Evolutionary conservation across 2,888 invertebrate genomes (phyloP), one percentile per base, ranked within the genome.

Genomic region (Eristalinus sepulchralis): DNA sequence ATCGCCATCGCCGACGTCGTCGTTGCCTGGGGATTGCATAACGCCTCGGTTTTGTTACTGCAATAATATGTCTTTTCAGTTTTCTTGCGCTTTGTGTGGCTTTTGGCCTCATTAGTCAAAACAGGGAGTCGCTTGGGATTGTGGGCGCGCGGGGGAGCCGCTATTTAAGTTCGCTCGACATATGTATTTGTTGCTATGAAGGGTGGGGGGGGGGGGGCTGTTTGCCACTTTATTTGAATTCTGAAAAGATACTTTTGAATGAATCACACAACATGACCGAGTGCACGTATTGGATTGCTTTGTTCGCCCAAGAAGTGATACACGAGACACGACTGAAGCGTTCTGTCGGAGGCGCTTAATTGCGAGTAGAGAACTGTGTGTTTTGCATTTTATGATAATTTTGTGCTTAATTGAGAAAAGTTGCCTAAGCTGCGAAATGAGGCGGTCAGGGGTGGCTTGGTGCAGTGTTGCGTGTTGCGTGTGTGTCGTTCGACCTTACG

Each of bases 21-120:
- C 17, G 39, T 60, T 66, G 20, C 22, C n/a, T 71, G 64, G 24
- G 67, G 33, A 57, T 85, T 85, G 81, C 84, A 81, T 85, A 85
- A 85, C 63, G 71, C 59, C 62, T 71, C 17, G n/a, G 64, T 70
- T 70, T 67, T 66, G 47, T 33, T 77, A 57, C 71, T 73, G 71
- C 60, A 70, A 47, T 64, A 11, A 59, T 66, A 24, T 60, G 60
- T 60, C n/a, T 55, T 47, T 31, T 47, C 39, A 47, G 39, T 47
- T 47, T 47, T 47, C 47, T 27, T 64, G 11, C 9, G 11, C 13
- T 11, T 27, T 47, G 72, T 20, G 47, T 47, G 39, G 72, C 66
- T 78, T 47, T 70, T 57, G 17, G 22, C 73, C 39, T 73, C 64
- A 66, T 73, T 78, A 73, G 47, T n/a, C 47, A 47, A 47, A 47